A percentile compares a stretch with the other conserved stretches of the same genome.
These are phyloP conservation scores for Oxycera nigricornis DNA, from an alignment of 2,888 invertebrate genomes.

Conservation along the genomic window DNA sequence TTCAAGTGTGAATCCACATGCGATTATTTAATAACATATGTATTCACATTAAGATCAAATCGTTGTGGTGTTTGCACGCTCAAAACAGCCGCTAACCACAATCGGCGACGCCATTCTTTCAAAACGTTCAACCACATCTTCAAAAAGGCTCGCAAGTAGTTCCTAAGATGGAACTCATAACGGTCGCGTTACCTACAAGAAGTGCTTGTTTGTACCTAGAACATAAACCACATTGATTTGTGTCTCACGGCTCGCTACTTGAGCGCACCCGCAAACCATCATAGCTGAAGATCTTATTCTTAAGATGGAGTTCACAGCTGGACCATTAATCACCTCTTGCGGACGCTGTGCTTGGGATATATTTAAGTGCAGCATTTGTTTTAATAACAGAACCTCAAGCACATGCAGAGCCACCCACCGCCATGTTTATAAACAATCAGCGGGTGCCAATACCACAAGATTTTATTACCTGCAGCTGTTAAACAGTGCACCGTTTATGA, in stretches of 20 bases:
- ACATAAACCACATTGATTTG: conserved; percentile 37
- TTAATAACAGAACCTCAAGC: conserved; percentile 5
- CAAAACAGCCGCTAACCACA: neutral
- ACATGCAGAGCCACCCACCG: conserved; percentile 30
- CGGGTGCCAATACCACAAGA: conserved; percentile 33
- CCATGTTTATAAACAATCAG: conserved; percentile 34
- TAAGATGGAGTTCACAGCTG: neutral
- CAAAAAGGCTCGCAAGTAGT: conserved; percentile 3
- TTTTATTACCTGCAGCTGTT: conserved; percentile 30
- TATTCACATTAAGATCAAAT: neutral
- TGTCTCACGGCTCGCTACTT: conserved; percentile 18
- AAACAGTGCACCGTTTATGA: conserved; percentile 16
- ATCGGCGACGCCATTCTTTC: neutral
- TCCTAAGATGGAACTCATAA: neutral
- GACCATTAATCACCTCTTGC: conserved; percentile 16
- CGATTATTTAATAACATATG: too few relatives aligned
- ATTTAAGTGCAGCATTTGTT: conserved; percentile 22
- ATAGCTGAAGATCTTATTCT: neutral
- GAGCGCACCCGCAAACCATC: conserved; percentile 1
- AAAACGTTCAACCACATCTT: conserved; percentile 15
- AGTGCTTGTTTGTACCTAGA: neutral
- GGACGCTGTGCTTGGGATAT: neutral
- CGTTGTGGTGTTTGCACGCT: neutral
- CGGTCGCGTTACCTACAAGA: neutral
- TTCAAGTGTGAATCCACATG: too few relatives aligned